Percentiles rank a stretch among this genome's conserved stretches.
phyloP scores from a whole-genome alignment of 2,797 vertebrate species.

The Champsocephalus esox region DNA sequence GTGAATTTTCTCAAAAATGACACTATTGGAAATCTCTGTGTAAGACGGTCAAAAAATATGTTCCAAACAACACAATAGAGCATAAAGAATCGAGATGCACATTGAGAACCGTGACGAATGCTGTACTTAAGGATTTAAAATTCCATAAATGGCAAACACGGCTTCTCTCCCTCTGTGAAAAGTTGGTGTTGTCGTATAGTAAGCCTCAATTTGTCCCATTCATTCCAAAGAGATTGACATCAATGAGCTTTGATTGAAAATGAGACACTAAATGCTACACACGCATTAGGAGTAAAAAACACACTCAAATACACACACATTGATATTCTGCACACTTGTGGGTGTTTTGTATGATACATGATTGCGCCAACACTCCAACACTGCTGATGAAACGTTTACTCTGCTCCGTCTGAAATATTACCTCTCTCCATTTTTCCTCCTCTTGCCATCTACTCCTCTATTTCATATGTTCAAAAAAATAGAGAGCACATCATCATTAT shows the following conservation, averaged over 20 bases:
- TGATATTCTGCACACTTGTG: slow-evolving; percentile 22
- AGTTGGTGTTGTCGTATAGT: not conserved
- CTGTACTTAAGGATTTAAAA: not conserved
- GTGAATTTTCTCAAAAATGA: not conserved
- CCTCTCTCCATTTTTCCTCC: slow-evolving; percentile 12
- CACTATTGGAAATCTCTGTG: not conserved
- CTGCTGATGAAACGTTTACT: slow-evolving; percentile 58
- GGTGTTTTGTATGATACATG: not conserved
- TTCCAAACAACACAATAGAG: not conserved
- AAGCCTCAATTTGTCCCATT: slow-evolving; percentile 56
- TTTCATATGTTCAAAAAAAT: slow-evolving; percentile 32
- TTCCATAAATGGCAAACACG: slow-evolving; percentile 8
- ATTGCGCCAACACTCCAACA: slow-evolving; percentile 5
- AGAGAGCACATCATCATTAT: slow-evolving; percentile 16
- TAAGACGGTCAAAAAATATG: not conserved
- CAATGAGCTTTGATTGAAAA: slow-evolving; percentile 68
- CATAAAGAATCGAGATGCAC: not conserved
- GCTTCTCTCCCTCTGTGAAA: not conserved
- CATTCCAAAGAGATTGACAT: slow-evolving; percentile 45
- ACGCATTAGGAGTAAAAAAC: not conserved
- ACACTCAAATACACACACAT: not conserved
- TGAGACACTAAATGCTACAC: slow-evolving; percentile 28
- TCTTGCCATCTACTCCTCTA: slow-evolving; percentile 29
- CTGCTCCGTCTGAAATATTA: slow-evolving; percentile 46
- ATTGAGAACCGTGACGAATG: not conserved